A percentile compares a stretch with the other conserved stretches of the same genome.
Evolutionary conservation across 2,113 vertebrate genomes (phyloP).

Genomic region (Felis chaus): DNA sequence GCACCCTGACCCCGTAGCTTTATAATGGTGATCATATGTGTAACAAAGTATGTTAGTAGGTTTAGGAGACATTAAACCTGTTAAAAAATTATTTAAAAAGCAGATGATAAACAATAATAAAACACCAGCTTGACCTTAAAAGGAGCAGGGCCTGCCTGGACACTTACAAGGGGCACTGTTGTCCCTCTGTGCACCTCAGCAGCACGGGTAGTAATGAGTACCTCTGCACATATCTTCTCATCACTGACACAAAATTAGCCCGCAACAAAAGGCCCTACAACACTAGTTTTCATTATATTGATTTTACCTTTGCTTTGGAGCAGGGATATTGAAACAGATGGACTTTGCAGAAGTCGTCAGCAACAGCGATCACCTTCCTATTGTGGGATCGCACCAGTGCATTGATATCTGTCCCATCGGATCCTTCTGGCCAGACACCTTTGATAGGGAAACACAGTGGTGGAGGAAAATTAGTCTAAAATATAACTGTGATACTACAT

Average conservation of each 20-base stretch:
- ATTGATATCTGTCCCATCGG: constrained; percentile 98
- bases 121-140: not conserved
- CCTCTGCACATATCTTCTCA: not conserved
- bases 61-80: not conserved
- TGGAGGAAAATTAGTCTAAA: not conserved
- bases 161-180: fast-evolving
- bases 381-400: constrained; percentile 95
- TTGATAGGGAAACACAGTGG: not conserved
- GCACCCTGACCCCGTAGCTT: not conserved
- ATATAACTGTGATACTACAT: not conserved
- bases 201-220: not conserved
- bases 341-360: constrained; percentile 99
- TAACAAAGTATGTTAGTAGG: not conserved
- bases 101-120: not conserved
- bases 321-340: constrained; percentile 98
- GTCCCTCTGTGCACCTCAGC: fast-evolving
- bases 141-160: not conserved
- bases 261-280: not conserved
- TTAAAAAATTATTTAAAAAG: not conserved
- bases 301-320: constrained; percentile 94
- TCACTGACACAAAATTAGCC: not conserved
- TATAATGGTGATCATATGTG: not conserved
- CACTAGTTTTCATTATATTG: not conserved
- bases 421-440: constrained; percentile 99
- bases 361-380: constrained; percentile 95